Conservation (phyloP, 2,888 invertebrate species). For the Eilema caniola region DNA sequence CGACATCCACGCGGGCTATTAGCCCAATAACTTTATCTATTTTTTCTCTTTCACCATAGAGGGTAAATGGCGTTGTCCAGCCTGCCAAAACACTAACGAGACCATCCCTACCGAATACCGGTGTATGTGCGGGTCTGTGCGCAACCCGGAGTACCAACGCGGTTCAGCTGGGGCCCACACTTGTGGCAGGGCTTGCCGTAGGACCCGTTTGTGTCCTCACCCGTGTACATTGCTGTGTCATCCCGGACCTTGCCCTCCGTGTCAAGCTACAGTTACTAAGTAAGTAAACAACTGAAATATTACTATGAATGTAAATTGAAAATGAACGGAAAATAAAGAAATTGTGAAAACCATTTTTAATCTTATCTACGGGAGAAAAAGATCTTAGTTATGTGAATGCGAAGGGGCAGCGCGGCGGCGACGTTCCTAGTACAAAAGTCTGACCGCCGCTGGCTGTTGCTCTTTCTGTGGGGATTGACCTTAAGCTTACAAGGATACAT, state of each 20-base stretch:
- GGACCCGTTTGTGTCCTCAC: constrained; percentile 86
- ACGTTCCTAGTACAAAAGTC: too few species aligned
- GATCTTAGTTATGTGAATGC: too few species aligned
- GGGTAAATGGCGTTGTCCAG: constrained; percentile 97
- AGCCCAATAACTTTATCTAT: background rate
- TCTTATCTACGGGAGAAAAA: too few species aligned
- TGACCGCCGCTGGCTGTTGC: too few species aligned
- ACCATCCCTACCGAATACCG: constrained; percentile 93
- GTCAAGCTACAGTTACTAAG: constrained; percentile 91
- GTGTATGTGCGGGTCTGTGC: constrained; percentile 96
- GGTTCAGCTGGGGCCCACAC: constrained; percentile 92
- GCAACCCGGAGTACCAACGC: constrained; percentile 92
- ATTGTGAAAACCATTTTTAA: too few species aligned
- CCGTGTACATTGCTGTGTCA: constrained; percentile 95
- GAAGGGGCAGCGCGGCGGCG: too few species aligned
- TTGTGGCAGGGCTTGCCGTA: constrained; percentile 95
- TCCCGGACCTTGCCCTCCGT: constrained; percentile 98
- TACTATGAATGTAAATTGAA: too few species aligned
- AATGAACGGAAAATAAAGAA: too few species aligned
- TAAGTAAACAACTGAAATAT: constrained; percentile 48
- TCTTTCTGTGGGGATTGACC: too few species aligned
- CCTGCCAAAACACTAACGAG: constrained; percentile 94
- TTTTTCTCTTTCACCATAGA: constrained; percentile 70
- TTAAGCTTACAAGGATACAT: too few species aligned
- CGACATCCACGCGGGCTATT: too few species aligned